Base-by-base conservation (phyloP, 2,888 invertebrate species). In the Phalera bucephala region DNA sequence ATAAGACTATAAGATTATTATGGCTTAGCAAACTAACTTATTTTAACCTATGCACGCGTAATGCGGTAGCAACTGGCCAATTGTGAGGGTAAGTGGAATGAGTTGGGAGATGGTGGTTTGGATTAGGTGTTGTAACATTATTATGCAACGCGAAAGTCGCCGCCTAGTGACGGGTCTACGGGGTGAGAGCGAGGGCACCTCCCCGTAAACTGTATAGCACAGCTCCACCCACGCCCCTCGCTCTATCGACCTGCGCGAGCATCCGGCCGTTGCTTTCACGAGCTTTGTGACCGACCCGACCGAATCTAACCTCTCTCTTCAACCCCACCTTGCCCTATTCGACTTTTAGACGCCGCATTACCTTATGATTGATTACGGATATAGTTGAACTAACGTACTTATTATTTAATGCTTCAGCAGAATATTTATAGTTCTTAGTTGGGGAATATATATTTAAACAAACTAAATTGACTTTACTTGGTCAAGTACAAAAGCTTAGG, bases 211-310 rank as follows among this genome's bases (percentile, higher is more conserved):
- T 69, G 67, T 73, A 72, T 45, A 70, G 70, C 71, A 70, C 72
- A 70, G 66, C 76, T 72, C 82, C 77, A 80, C 84, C 84, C 84
- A 74, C 82, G 59, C 71, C 71, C 72, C 79, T 69, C 73, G 78
- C 79, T 82, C 76, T 87, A 82, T 86, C 89, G 88, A 88, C 87
- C 87, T 85, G 85, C 85, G 86, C 87, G 71, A 70, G 77, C 75
- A 72, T 72, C 76, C 67, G 70, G 59, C 47, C 56, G 58, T 48
- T 57, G 62, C 63, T 55, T 68, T 65, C 63, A 59, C 64, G 58
- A 67, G 70, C 75, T 72, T 60, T 60, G 62, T 69, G 72, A 70
- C 72, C 72, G 64, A 67, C 35, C 45, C 51, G 64, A 62, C 56
- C 44, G 48, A 61, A 58, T 73, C 69, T 61, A 71, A 78, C 67